Base-by-base conservation (phyloP, 2,888 invertebrate genomes). In the Andrena chrysosceles region DNA sequence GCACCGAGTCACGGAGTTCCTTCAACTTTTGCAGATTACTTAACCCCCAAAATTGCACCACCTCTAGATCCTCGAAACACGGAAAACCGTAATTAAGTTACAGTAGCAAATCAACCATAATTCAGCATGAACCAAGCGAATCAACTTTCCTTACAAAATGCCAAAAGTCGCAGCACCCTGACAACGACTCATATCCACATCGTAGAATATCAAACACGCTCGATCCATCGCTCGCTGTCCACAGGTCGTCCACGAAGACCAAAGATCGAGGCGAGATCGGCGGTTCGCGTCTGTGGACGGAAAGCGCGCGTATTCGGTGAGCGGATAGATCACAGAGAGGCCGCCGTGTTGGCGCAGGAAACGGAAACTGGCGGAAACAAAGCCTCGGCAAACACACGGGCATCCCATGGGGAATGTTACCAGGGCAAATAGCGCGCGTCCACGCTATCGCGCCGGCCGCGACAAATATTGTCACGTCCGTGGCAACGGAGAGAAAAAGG, bases 341-440 rank as follows among this genome's bases (percentile, higher is more conserved):
- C 93, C 93, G 93, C 93, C 90, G 89, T 92, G 91, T 93, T 93
- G 92, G 86, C 92, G 89, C 92, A 92, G 92, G 93, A 93, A 93
- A 93, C 93, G 93, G 93, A 93, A 93, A 93, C 92, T 92, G 92
- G 86, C 92, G 93, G 93, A 93, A 94, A 94, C 93, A 93, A 93
- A 93, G 91, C 90, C 91, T 90, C 88, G 90, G 90, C 90, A 93
- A 93, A 93, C 89, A 93, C 84, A 87, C 85, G 84, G 86, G 86
- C 79, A 85, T 87, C 86, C 87, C 89, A 88, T 88, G 87, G 89
- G 86, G 90, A 92, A 91, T 90, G 91, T 91, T 91, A 90, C 91
- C 85, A 89, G 88, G 87, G 91, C 89, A 93, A 93, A 93, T 90
- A 93, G 85, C 87, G 86, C 84, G 85, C 85, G 84, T 83, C 86